Conservation (phyloP, 2,113 vertebrate genomes). For the Oryctolagus cuniculus region mOryCun1.1 NC_091441.1:28761001-28761500, state of each 20-base stretch:
- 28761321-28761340: neutral
- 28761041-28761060: constrained; percentile 58
- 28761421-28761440: constrained; percentile 1
- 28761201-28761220: neutral
- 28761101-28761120: no score
- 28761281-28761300: neutral
- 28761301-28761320: neutral
- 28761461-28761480: no score
- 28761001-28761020: no score
- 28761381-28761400: constrained; percentile 26
- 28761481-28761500: no score
- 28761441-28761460: neutral
- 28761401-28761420: neutral
- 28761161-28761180: neutral
- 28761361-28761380: constrained; percentile 32
- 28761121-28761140: no score
- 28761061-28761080: constrained; percentile 31
- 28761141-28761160: constrained; percentile 7
- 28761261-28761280: constrained; percentile 8
- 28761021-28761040: neutral
- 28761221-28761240: neutral
- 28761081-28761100: neutral
- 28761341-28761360: neutral
- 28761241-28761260: constrained; percentile 16
- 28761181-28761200: neutral